Conservation (phyloP, 2,888 invertebrate genomes). For the Chymomyza caudatula region DNA sequence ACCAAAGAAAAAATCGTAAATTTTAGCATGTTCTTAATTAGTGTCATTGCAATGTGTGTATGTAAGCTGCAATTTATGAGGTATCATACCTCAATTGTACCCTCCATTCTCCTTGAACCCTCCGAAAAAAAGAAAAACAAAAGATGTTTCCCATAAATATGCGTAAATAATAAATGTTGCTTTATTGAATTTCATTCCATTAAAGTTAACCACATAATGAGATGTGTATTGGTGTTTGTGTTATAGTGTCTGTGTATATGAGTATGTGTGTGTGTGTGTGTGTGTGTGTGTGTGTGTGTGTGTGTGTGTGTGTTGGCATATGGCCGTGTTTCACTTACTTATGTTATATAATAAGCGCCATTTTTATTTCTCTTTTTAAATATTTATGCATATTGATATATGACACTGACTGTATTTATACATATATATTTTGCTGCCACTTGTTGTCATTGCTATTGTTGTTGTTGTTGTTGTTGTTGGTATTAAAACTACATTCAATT, state of each 20-base stretch:
- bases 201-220: constrained; percentile 53
- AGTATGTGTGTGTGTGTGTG: constrained; percentile 6
- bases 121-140: neutral
- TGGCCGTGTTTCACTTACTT: neutral
- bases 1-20: no score
- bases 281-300: neutral
- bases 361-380: neutral
- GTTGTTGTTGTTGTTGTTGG: neutral
- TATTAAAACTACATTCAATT: neutral
- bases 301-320: constrained; percentile 1
- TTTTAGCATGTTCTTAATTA: no score
- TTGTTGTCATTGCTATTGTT: neutral
- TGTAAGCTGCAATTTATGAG: no score
- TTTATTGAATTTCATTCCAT: constrained; percentile 64
- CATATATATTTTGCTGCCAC: neutral
- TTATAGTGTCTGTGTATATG: constrained; percentile 16
- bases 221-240: constrained; percentile 27
- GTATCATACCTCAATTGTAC: no score
- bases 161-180: constrained; percentile 63
- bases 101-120: neutral
- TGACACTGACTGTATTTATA: neutral
- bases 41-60: no score
- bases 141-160: constrained; percentile 23
- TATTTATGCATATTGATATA: neutral
- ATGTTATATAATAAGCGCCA: neutral